Base-by-base conservation (phyloP, 2,113 vertebrate species). In the Forbesichthys papilliferus region DNA sequence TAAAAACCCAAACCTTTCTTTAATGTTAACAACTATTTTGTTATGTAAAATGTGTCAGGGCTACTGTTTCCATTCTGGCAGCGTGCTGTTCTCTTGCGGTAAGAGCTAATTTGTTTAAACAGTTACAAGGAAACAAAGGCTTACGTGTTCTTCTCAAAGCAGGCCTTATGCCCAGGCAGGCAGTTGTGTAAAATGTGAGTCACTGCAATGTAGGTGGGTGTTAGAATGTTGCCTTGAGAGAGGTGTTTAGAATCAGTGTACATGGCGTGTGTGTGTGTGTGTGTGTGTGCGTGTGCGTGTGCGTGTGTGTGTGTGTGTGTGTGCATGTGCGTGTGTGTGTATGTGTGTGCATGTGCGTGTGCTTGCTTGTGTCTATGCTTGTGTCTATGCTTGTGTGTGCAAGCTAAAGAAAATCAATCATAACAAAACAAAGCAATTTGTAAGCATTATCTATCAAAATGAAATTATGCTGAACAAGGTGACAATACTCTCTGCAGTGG, bases 1-100 rank as follows among this genome's bases (percentile, higher is more conserved):
- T 42, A 27, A 27, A 27, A 27, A 27, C 7, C 7, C 7, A 42
- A 42, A 42, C 36, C 7, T 42, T 42, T 42, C 7, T 42, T 6
- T 5, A 42, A 51, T 51, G 71, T 77, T 78, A 82, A 71, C 61
- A 68, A 80, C 74, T 48, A 60, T 79, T 51, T 76, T 67, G 57
- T 68, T 36, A 66, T 49, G 51, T 36, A 69, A 64, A 48, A 47
- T 76, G 73, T 46, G 36, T 42, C 36, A 42, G 36, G 36, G 36
- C 36, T 42, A 42, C 36, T 6, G 36, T 42, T 42, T 42, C 36
- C 36, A 42, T 5, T 42, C 12, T 51, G 2, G 57, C 20, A 55
- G 16, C 18, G 53, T 46, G 49, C n/a, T 48, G 56, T 27, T 54
- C 8, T 59, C 12, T 1, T 14, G 36, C 53, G 54, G 10, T 36